Conservation (phyloP, 2,888 invertebrate species). For the Fragum sueziense region DNA sequence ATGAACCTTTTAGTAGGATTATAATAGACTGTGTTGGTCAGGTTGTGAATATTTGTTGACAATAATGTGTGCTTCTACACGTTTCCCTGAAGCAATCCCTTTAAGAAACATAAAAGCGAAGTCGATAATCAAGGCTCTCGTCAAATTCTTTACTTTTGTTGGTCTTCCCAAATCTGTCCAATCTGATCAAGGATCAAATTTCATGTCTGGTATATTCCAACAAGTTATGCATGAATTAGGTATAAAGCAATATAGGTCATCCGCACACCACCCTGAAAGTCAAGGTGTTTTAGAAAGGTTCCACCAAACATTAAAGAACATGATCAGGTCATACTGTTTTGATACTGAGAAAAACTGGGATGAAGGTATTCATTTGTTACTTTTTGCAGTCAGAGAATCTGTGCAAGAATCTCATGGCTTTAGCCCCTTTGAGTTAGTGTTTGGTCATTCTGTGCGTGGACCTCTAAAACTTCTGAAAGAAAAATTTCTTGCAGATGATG, state of each 20-base stretch:
- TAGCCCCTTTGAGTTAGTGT: conserved; percentile 48
- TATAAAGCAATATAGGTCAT: conserved; percentile 46
- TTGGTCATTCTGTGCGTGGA: conserved; percentile 32
- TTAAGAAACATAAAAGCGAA: no score
- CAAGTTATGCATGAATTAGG: conserved; percentile 45
- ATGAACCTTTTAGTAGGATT: conserved; percentile 49
- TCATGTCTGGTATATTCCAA: conserved; percentile 55
- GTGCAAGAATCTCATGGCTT: conserved; percentile 43
- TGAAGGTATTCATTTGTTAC: conserved; percentile 47
- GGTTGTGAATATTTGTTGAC: no score
- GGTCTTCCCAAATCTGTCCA: conserved; percentile 52
- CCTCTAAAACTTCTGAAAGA: conserved; percentile 37
- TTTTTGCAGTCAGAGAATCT: conserved; percentile 49
- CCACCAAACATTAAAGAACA: conserved; percentile 49
- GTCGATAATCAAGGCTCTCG: conserved; percentile 52
- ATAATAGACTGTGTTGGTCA: conserved; percentile 53
- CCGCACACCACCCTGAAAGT: conserved; percentile 48
- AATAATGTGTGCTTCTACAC: conserved; percentile 46
- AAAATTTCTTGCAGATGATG: conserved; percentile 34
- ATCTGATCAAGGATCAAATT: conserved; percentile 57
- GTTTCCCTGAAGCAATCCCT: no score
- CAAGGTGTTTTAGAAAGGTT: conserved; percentile 53
- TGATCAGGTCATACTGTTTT: conserved; percentile 47
- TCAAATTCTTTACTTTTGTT: conserved; percentile 54
- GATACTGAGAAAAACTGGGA: conserved; percentile 44